Base-by-base conservation (phyloP, 2,797 vertebrate species). In the Schizopygopsis malacanthus region DNA sequence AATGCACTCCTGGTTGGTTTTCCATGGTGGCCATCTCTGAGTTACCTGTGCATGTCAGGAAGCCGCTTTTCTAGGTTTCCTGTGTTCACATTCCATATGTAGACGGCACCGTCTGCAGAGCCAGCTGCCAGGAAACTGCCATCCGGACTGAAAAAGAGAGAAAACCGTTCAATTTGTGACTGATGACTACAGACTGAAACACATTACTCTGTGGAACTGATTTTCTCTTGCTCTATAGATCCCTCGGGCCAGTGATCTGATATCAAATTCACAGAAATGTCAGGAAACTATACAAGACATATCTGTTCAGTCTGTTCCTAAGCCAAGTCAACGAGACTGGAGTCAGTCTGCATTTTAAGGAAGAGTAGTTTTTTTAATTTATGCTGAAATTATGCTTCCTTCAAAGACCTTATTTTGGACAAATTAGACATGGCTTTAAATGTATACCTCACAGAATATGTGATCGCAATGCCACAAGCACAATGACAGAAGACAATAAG, bases 71-170 rank as follows among this genome's bases (percentile, higher is more conserved):
- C 95, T 91, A 98, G 92, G 37, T 93, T 91, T n/a, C 95, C 96
- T 0, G 90, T 95, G 75, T 92, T 93, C 2, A 95, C 90, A 9
- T 96, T 95, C 97, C 97, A 98, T 88, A 98, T 92, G 90, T 96
- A 97, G 86, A 98, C 93, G 0, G 93, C 87, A 1, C 96, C 96
- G 0, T 97, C 95, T 0, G 94, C 93, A 37, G 97, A 97, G 2
- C 97, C 97, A 1, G 93, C 97, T 0, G 95, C 91, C 0, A 94
- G 91, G 41, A 95, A 97, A 86, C 91, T 91, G 37, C 95, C 92
- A 56, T 98, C 97, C 0, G 97, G 97, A 89, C 97, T 98, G 79
- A 11, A 85, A 39, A 75, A 56, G 18, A 76, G 70, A 81, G 11
- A 39, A 85, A 79, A 16, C 1, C 6, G 37, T 13, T 41, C 16